Conservation (phyloP, 2,888 invertebrate species). For the Erebia palarica region DNA sequence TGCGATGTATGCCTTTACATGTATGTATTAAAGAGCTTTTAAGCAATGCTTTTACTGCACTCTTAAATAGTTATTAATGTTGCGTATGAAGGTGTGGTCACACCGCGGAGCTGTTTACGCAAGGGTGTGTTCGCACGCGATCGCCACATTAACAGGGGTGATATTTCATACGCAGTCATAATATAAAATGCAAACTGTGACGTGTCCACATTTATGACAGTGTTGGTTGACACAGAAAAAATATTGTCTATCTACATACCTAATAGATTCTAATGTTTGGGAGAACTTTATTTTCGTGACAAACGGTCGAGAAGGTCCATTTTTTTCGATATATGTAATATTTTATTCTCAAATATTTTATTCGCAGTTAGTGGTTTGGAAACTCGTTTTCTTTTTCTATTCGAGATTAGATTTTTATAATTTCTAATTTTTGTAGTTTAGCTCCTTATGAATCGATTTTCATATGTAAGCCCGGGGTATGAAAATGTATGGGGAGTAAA, state of each 20-base stretch:
- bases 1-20: conserved; percentile 9
- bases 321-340: conserved; percentile 40
- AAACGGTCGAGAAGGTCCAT: conserved; percentile 47
- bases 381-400: too few relatives aligned
- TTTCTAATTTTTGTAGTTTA: too few relatives aligned
- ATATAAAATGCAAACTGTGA: conserved; percentile 72
- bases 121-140: conserved; percentile 73
- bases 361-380: conserved; percentile 6
- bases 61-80: conserved; percentile 20
- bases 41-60: conserved; percentile 12
- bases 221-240: conserved; percentile 62
- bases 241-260: conserved; percentile 42
- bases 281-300: conserved; percentile 57
- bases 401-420: too few relatives aligned
- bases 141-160: conserved; percentile 66
- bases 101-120: conserved; percentile 47
- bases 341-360: conserved; percentile 32
- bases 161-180: conserved; percentile 71
- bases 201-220: conserved; percentile 69
- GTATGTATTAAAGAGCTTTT: conserved; percentile 5
- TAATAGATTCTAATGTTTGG: conserved; percentile 40
- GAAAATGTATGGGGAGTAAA: too few relatives aligned
- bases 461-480: too few relatives aligned
- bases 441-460: too few relatives aligned
- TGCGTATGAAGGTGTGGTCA: conserved; percentile 53